Evolutionary conservation across 2,113 vertebrate species (phyloP), one percentile per base, ranked within the genome.

Genomic region (Otolemur garnettii): DNA sequence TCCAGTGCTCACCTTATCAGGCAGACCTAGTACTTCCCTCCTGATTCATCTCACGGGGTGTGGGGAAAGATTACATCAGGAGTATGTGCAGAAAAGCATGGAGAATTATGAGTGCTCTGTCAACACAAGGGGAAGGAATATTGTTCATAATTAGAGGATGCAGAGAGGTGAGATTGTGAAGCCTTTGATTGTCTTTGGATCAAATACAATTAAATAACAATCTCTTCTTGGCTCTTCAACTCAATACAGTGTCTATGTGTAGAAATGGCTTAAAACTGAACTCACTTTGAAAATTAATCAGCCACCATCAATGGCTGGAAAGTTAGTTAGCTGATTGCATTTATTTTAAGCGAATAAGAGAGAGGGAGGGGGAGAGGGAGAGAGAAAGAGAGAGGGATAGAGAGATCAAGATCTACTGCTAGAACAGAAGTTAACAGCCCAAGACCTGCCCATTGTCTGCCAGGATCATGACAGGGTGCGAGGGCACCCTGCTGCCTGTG

Each of bases 211-310:
- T 98, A 97, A 97, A 97, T 87, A 93, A 50, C 94, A 93, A 94
- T 96, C 96, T 84, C 85, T 96, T 87, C 97, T 94, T 62, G 86
- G 97, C 87, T 96, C 84, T 93, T 96, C 93, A 91, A 78, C 94
- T 96, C 97, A 85, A 94, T 94, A 78, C 97, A 95, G 87, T 90
- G 90, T 96, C 97, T 97, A 82, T 97, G 95, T 97, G 94, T 92
- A 94, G 95, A 97, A 97, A 91, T 94, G 80, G 96, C 95, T 97
- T 97, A 88, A 98, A 96, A 95, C 90, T 93, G 88, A 96, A 96
- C 87, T 96, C 93, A 91, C 97, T 97, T 97, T 90, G 95, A 90
- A 97, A 97, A 97, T 97, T 97, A 97, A 97, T 97, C 97, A 97
- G 93, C 80, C 87, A 94, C 97, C 60, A 50, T 94, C 96, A 94